Base-by-base conservation (phyloP, 2,888 invertebrate species). In the Drosophila greeni region DNA sequence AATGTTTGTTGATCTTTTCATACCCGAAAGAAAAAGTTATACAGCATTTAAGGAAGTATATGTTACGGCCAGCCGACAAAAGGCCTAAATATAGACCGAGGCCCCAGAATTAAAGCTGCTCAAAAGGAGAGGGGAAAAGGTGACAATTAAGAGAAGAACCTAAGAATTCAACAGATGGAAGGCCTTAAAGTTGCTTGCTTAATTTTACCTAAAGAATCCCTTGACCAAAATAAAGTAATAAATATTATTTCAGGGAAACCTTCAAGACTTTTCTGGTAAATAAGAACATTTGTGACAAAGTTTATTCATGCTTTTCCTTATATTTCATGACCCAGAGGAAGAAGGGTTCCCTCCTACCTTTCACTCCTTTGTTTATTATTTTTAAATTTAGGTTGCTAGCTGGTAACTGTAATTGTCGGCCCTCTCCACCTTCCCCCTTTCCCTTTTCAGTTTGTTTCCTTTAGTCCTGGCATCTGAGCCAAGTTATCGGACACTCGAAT, bases 1-100 rank as follows among this genome's bases (percentile, higher is more conserved):
- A 77, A 54, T 66, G 51, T 58, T 49, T 65, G 59, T 61, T 66
- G 62, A 62, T 62, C 66, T 62, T 62, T 60, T 60, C 16, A 60
- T 60, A 60, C 61, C 37, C 61, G 45, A 45, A 31, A 45, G n/a
- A 31, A 59, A 60, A 18, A 7, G 31, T 36, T 45, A 24, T 61
- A 60, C 37, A 24, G 18, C 29, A 43, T 60, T 45, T 31, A 39
- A 56, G 16, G 24, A 57, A 43, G 45, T 60, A 60, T 37, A 59
- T 24, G 59, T 29, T 45, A 29, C 11, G 26, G 26, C 26, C 43
- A 16, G 16, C 16, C 43, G 18, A 47, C 45, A 60, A 60, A 60
- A 11, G 24, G 18, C 26, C 45, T 60, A 60, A 60, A 39, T 37
- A 60, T 45, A 60, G 37, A 18, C 37, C n/a, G 37, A 31, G 36